Evolutionary conservation across 2,113 vertebrate species (phyloP).

Genomic region (Leiothrix lutea): DNA sequence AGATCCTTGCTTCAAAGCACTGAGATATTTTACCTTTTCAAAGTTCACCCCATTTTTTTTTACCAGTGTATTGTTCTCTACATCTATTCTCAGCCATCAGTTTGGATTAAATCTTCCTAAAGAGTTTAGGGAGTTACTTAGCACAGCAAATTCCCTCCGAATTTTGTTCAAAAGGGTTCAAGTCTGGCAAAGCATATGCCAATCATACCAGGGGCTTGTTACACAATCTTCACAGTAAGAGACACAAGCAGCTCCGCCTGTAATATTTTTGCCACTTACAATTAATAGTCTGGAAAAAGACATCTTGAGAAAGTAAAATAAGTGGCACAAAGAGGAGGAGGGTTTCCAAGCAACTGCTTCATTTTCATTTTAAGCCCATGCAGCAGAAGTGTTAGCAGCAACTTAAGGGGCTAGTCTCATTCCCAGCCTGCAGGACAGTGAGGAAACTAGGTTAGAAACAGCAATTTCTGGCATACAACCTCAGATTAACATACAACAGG

Average conservation of each 20-base stretch:
- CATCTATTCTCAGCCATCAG: not conserved
- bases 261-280: slow-evolving; percentile 56
- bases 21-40: not conserved
- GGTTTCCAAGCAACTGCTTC: slow-evolving; percentile 62
- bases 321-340: slow-evolving; percentile 50
- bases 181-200: not conserved
- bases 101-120: not conserved
- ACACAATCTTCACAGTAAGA: slow-evolving; percentile 7
- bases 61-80: not conserved
- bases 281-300: slow-evolving; percentile 56
- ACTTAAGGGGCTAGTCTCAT: slow-evolving; percentile 9
- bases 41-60: not conserved
- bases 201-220: not conserved
- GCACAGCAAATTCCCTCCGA: not conserved
- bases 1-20: not conserved
- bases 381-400: slow-evolving; percentile 29
- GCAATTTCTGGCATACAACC: not conserved
- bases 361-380: slow-evolving; percentile 32
- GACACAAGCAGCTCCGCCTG: not conserved
- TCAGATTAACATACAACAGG: not conserved
- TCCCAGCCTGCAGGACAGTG: not conserved
- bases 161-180: not conserved
- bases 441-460: slow-evolving; percentile 8
- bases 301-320: slow-evolving; percentile 51
- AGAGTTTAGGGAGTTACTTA: not conserved